Base-by-base conservation (phyloP, 2,888 invertebrate genomes). In the Cristatella mucedo region DNA sequence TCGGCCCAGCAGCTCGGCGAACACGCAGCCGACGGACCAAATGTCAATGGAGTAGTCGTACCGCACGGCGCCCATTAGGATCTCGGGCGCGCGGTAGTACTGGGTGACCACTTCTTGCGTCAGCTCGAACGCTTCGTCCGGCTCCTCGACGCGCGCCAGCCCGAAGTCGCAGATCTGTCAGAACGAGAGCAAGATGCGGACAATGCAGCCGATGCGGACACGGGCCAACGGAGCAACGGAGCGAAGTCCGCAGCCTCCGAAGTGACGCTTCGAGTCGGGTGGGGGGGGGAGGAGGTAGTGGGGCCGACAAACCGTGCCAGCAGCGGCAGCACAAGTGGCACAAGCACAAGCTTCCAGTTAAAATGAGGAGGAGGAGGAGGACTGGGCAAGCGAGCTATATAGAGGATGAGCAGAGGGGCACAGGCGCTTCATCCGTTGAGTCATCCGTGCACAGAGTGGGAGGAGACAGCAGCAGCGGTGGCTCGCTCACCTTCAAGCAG, bases 101-200 rank as follows among this genome's bases (percentile, higher is more conserved):
- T 97, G 97, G 50, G 97, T 97, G 46, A 97, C 97, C 47, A 97
- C 97, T 71, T 97, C 97, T 69, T 95, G 95, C 26, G 97, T 97
- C 95, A 97, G 95, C 67, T 84, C 82, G 67, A 82, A 82, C 57
- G 77, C 77, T 46, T 57, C 57, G 63, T 89, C 87, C 1, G 85
- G 84, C 63, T 97, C 95, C 70, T 91, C 91, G 45, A 95, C 89
- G 51, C 97, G 75, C 29, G 97, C 97, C 67, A 97, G 72, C 19
- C 97, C 97, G 69, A 97, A 97, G 74, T 97, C 97, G 73, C 97
- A 97, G 70, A 97, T 97, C 80, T 82, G 58, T n/a, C n/a, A n/a
- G n/a, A n/a, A n/a, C n/a, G n/a, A n/a, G n/a, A n/a, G n/a, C n/a
- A n/a, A n/a, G n/a, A n/a, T n/a, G n/a, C n/a, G n/a, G n/a, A n/a